These are phyloP conservation scores for Gephyroberyx darwinii DNA, from an alignment of 2,797 vertebrate genomes.

Conservation along the genomic window DNA sequence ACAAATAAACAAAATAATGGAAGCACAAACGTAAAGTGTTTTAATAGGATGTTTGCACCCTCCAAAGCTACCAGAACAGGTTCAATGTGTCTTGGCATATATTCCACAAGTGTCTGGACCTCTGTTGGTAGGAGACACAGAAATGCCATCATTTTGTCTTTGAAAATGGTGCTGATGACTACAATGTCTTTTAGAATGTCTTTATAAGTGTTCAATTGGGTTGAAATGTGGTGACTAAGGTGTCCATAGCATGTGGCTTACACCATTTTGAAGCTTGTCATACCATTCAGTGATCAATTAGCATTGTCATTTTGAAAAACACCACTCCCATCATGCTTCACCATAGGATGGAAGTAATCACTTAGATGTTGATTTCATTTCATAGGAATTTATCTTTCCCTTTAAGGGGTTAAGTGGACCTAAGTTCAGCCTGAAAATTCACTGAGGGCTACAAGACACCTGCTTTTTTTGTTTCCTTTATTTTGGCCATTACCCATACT, in stretches of 20 bases:
- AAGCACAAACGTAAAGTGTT: slow-evolving; percentile 11
- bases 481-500: neutral
- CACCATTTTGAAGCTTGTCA: slow-evolving; percentile 54
- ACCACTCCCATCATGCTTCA: slow-evolving; percentile 57
- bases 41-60: neutral
- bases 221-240: slow-evolving; percentile 23
- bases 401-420: neutral
- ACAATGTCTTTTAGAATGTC: neutral
- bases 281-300: slow-evolving; percentile 54
- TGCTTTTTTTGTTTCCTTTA: slow-evolving; percentile 8
- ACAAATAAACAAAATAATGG: slow-evolving; percentile 24
- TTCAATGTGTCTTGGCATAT: slow-evolving; percentile 15
- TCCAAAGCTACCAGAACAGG: slow-evolving; percentile 2
- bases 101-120: slow-evolving; percentile 12
- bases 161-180: slow-evolving; percentile 12
- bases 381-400: neutral
- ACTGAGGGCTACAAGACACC: slow-evolving; percentile 2
- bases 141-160: slow-evolving; percentile 10
- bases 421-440: neutral
- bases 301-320: slow-evolving; percentile 47
- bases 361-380: slow-evolving; percentile 23
- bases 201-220: neutral
- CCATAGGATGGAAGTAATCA: slow-evolving; percentile 5
- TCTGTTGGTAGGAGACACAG: slow-evolving; percentile 3
- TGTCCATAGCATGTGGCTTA: slow-evolving; percentile 6